A percentile compares a stretch with the other conserved stretches of the same genome.
phyloP scores from a whole-genome alignment of 2,888 invertebrate species.

The Chloroclystis v-ata region DNA sequence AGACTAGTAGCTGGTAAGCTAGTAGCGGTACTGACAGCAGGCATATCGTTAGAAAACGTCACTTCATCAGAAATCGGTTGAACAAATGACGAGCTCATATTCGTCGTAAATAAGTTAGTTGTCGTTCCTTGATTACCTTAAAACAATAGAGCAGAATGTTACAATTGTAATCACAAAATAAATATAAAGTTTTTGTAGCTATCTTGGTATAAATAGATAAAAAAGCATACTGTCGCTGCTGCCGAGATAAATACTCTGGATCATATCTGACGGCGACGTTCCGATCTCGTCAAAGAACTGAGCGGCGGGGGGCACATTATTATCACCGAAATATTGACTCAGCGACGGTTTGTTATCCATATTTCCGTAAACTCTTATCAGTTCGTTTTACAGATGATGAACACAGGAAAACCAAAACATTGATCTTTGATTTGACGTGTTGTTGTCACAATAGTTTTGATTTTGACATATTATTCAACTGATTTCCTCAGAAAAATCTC shows the following conservation, averaged over 20 bases:
- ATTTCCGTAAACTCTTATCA: slow-evolving; percentile 29
- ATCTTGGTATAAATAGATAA: not conserved
- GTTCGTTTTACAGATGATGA: too few species aligned
- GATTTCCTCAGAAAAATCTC: not conserved
- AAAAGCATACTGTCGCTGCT: slow-evolving; percentile 50
- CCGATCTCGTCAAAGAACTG: slow-evolving; percentile 75
- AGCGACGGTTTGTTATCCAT: slow-evolving; percentile 75
- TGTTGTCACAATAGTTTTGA: too few species aligned
- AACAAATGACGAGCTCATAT: slow-evolving; percentile 51
- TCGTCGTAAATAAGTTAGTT: slow-evolving; percentile 45
- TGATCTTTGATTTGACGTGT: too few species aligned
- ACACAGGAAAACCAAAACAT: too few species aligned
- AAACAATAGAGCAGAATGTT: slow-evolving; percentile 10
- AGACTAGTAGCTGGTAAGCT: slow-evolving; percentile 60
- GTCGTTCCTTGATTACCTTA: slow-evolving; percentile 41
- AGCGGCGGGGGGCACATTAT: slow-evolving; percentile 61
- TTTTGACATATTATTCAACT: too few species aligned
- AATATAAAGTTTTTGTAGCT: not conserved
- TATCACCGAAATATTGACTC: slow-evolving; percentile 77
- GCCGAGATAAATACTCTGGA: slow-evolving; percentile 70
- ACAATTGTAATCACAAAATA: not conserved
- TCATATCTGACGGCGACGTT: slow-evolving; percentile 69
- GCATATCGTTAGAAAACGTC: slow-evolving; percentile 53
- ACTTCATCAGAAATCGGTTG: slow-evolving; percentile 52
- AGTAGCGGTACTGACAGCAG: slow-evolving; percentile 56